These are phyloP conservation scores for Equus przewalskii DNA, from an alignment of 2,113 vertebrate genomes.

Conservation along the genomic window DNA sequence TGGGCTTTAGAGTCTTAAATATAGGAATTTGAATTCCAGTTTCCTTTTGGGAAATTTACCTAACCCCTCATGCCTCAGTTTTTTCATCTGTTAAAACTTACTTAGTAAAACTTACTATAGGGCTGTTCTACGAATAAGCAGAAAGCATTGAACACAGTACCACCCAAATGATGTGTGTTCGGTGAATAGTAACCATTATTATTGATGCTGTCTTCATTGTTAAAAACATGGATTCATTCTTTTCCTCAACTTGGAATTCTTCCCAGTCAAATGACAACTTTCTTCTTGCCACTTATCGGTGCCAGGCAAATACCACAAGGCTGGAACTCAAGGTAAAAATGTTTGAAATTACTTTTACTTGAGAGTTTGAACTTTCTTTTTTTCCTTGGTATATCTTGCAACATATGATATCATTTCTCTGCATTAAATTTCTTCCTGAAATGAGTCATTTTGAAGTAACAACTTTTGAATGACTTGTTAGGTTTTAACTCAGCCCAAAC, in stretches of 20 bases:
- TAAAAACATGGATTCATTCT: conserved; percentile 14
- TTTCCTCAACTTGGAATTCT: conserved; percentile 69
- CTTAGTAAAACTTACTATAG: neutral
- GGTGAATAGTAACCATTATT: neutral
- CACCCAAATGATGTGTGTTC: neutral
- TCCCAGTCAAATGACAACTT: conserved; percentile 96
- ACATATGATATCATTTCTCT: neutral
- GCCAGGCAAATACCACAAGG: conserved; percentile 97
- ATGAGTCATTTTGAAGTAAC: neutral
- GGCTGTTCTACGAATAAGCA: neutral
- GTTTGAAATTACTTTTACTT: neutral
- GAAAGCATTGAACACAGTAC: neutral
- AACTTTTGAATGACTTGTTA: neutral
- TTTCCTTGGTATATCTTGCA: neutral
- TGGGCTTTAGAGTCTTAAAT: neutral
- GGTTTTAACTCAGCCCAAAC: neutral
- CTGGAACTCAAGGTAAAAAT: conserved; percentile 96
- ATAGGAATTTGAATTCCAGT: neutral
- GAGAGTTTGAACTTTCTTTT: neutral
- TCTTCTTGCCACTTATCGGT: conserved; percentile 97
- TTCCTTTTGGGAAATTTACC: neutral
- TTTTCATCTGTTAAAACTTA: neutral
- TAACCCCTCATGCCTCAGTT: neutral
- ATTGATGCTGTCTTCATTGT: neutral
- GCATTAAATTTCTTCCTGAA: conserved; percentile 9